Evolutionary conservation across 2,888 invertebrate genomes (phyloP), one percentile per base, ranked within the genome.

Genomic region (Oligia latruncula): DNA sequence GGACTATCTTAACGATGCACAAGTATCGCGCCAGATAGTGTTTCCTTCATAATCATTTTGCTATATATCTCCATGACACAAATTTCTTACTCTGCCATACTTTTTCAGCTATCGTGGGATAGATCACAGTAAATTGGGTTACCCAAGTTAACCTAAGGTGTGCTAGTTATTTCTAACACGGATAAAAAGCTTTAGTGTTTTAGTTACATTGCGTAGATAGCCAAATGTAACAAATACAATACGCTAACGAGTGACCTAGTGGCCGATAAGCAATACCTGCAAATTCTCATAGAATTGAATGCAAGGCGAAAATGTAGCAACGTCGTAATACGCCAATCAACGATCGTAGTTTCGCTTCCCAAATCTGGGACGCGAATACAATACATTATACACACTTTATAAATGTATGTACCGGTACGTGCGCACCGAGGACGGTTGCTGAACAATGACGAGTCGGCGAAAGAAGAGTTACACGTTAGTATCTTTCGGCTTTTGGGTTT

Each of bases 281-380:
- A 94, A 94, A 92, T 95, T 96, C 95, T 95, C 96, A 96, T 95
- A 94, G 95, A 95, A 94, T 94, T 95, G 93, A 95, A 95, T 95
- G 95, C 95, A 95, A 95, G 95, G 95, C 95, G 93, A 95, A 95
- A 95, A 95, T 96, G 95, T 95, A 95, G 95, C 95, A 96, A 96
- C 95, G 87, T 93, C 91, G 95, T 93, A 94, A 94, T 93, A 94
- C 93, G 92, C 95, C 95, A 96, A 96, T 96, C 95, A 95, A 94
- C 94, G 93, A 94, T 93, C 93, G 94, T 93, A 93, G 94, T 96
- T 95, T 95, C 94, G 95, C 94, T 94, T 94, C 95, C 94, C 92
- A 94, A 95, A 96, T 93, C 93, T 96, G 95, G 96, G 95, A 94
- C 96, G 92, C 92, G 93, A 94, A 92, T 91, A 94, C 94, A 94